phyloP scores from a whole-genome alignment of 2,797 vertebrate genomes.

The Acridotheres tristis region DNA sequence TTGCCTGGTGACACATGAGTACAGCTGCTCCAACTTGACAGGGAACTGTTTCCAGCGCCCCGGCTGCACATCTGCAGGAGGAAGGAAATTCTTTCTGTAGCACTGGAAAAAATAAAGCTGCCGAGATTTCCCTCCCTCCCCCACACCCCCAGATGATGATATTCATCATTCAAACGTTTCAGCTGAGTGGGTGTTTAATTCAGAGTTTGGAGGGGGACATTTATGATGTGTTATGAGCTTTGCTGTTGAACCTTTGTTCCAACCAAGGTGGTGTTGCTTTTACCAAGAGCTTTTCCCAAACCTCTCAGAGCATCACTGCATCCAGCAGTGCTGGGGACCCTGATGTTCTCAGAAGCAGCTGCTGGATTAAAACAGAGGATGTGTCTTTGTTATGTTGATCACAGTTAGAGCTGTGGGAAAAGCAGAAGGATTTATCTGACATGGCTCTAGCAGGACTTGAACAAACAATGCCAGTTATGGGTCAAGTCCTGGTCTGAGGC shows the following conservation, averaged over 20 bases:
- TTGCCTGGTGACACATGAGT: conserved; percentile 49
- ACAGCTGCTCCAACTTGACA: conserved; percentile 45
- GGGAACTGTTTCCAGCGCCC: conserved; percentile 57
- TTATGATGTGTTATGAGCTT: background rate
- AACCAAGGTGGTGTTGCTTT: background rate
- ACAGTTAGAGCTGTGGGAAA: background rate
- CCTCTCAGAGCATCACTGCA: background rate
- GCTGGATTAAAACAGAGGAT: background rate
- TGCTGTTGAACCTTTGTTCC: conserved; percentile 4
- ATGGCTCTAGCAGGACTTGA: background rate
- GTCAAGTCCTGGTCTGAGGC: background rate
- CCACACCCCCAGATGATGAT: conserved; percentile 8
- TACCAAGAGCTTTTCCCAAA: background rate
- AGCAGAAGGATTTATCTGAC: background rate
- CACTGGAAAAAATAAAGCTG: conserved; percentile 46
- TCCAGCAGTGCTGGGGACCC: background rate
- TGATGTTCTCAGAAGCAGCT: background rate
- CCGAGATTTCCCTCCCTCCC: conserved; percentile 7
- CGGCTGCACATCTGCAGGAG: conserved; percentile 65
- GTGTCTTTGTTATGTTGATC: background rate
- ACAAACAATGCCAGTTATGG: background rate
- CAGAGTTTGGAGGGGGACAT: background rate
- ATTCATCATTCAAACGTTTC: conserved; percentile 15
- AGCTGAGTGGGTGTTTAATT: conserved; percentile 61
- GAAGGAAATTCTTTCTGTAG: conserved; percentile 68